Percentiles rank a stretch among this genome's conserved stretches.
Conservation (phyloP, 2,888 invertebrate genomes). For the Hirtodrosophila histrioides region DNA sequence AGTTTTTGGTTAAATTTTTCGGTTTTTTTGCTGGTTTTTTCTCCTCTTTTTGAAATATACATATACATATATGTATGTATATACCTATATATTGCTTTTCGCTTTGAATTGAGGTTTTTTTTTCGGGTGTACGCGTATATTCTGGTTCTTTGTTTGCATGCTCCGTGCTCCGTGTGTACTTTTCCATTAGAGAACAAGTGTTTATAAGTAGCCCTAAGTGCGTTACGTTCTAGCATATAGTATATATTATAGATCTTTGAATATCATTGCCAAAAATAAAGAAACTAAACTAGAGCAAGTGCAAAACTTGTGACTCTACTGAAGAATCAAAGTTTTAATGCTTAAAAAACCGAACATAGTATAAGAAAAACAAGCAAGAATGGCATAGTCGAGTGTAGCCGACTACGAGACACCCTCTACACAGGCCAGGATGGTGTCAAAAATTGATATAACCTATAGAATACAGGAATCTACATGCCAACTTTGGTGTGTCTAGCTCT, state of each 20-base stretch:
- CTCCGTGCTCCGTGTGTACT: slow-evolving; percentile 17
- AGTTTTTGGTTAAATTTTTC: slow-evolving; percentile 13
- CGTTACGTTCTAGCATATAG: background rate
- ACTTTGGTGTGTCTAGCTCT: no score
- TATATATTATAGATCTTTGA: no score
- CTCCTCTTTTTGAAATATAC: slow-evolving; percentile 28
- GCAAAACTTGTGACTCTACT: slow-evolving; percentile 20
- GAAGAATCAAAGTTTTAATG: no score
- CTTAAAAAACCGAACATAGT: no score
- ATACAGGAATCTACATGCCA: no score
- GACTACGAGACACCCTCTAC: no score
- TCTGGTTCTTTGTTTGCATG: slow-evolving; percentile 34
- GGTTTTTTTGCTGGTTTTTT: slow-evolving; percentile 1
- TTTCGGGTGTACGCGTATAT: slow-evolving; percentile 16
- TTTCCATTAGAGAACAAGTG: slow-evolving; percentile 36
- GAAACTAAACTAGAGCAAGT: slow-evolving; percentile 2
- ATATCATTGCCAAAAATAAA: slow-evolving; percentile 2
- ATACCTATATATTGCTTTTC: slow-evolving; percentile 8
- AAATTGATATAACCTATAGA: no score
- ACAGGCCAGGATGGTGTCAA: no score
- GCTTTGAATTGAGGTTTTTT: slow-evolving; percentile 12
- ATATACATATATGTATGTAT: no score
- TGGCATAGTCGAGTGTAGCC: no score
- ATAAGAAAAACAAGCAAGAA: no score
- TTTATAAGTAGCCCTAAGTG: slow-evolving; percentile 4